These are phyloP conservation scores for Xerus rutilus DNA, from an alignment of 2,797 vertebrate species.

Conservation along the genomic window DNA sequence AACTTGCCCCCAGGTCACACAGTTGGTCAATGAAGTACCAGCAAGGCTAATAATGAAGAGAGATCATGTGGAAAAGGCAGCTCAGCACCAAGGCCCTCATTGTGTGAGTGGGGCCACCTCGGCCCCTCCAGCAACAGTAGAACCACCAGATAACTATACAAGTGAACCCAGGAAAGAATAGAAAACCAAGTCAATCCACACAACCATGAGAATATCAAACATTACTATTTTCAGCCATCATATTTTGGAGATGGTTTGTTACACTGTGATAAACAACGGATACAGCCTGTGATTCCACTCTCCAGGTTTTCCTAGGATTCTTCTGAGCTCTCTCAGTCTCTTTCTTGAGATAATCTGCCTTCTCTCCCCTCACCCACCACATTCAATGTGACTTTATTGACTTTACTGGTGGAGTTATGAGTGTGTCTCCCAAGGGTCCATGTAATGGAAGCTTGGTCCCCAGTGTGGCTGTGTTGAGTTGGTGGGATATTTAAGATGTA, in stretches of 20 bases:
- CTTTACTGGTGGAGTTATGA: neutral
- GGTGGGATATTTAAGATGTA: neutral
- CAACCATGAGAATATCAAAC: neutral
- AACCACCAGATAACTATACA: neutral
- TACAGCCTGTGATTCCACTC: neutral
- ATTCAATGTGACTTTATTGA: neutral
- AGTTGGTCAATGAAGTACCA: neutral
- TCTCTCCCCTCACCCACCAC: neutral
- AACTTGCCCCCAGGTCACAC: neutral
- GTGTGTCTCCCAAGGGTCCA: neutral
- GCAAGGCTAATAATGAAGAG: neutral
- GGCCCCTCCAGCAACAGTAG: neutral
- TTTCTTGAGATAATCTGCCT: neutral
- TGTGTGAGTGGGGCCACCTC: neutral
- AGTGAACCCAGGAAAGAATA: neutral
- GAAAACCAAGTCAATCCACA: neutral
- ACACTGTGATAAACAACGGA: neutral
- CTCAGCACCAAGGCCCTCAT: neutral
- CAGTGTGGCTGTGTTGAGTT: neutral
- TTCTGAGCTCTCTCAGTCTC: neutral
- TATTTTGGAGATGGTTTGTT: neutral
- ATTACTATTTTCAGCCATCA: neutral
- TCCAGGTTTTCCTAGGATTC: neutral
- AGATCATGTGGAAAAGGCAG: neutral
- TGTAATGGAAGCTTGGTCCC: neutral